A percentile compares a stretch with the other conserved stretches of the same genome.
These are phyloP conservation scores for Caradrina clavipalpis DNA, from an alignment of 2,888 invertebrate genomes.

Conservation along the genomic window DNA sequence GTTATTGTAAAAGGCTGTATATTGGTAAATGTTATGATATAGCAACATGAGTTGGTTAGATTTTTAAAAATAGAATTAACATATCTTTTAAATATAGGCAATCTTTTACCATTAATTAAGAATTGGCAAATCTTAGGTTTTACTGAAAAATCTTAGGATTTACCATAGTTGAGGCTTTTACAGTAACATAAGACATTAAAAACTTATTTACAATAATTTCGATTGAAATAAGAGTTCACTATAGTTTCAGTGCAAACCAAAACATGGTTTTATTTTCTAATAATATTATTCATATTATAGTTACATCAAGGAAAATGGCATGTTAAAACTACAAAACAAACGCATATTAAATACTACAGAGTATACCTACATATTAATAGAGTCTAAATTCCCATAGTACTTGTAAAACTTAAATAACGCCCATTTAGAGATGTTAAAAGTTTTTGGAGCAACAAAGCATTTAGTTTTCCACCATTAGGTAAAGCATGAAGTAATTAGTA, in stretches of 20 bases:
- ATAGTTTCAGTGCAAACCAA: background rate
- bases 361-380: background rate
- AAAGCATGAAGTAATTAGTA: constrained; percentile 63
- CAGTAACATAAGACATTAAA: too few relatives aligned
- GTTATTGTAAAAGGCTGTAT: background rate
- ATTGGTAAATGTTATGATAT: too few relatives aligned
- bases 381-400: background rate
- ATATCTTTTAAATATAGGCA: too few relatives aligned
- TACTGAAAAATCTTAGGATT: too few relatives aligned
- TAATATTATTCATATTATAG: constrained; percentile 12
- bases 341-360: background rate
- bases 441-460: constrained; percentile 60
- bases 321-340: constrained; percentile 24
- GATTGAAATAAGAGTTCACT: constrained; percentile 13
- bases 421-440: background rate
- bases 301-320: background rate
- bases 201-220: constrained; percentile 17
- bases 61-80: too few relatives aligned
- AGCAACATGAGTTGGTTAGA: too few relatives aligned
- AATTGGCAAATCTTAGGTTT: too few relatives aligned
- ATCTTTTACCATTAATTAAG: too few relatives aligned
- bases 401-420: background rate
- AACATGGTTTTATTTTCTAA: background rate
- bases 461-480: constrained; percentile 54
- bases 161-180: too few relatives aligned